Conservation (phyloP, 2,888 invertebrate species). For the Epiblema foenella region DNA sequence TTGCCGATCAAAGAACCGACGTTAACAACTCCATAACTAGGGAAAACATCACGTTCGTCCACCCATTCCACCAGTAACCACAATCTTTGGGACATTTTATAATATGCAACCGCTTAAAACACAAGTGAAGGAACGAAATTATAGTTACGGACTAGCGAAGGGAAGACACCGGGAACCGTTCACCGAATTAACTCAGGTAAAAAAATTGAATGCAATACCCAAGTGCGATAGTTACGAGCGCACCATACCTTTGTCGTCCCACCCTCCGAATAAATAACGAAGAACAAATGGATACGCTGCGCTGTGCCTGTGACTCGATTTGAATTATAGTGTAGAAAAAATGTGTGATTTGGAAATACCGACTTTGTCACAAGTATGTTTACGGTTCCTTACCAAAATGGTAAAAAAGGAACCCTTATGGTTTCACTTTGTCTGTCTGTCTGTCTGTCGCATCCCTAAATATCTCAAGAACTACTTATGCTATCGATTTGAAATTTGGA, state of each 20-base stretch:
- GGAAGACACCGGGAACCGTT: constrained; percentile 9
- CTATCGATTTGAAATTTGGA: too few relatives aligned
- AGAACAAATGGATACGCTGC: constrained; percentile 4
- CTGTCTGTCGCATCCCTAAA: too few relatives aligned
- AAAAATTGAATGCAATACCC: constrained; percentile 36
- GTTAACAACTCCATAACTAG: constrained; percentile 63
- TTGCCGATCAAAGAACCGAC: constrained; percentile 53
- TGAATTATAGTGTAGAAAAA: not conserved
- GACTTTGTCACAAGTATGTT: too few relatives aligned
- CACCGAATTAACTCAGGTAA: constrained; percentile 26
- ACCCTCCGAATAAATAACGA: constrained; percentile 18
- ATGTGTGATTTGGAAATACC: not conserved
- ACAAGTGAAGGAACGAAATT: constrained; percentile 13
- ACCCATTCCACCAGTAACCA: constrained; percentile 74
- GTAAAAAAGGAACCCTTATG: too few relatives aligned
- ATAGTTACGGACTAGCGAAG: constrained; percentile 18
- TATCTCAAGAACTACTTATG: too few relatives aligned
- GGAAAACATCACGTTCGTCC: constrained; percentile 59
- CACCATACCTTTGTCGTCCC: constrained; percentile 16
- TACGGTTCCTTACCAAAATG: too few relatives aligned
- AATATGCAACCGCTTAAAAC: constrained; percentile 39
- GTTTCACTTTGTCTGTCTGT: too few relatives aligned
- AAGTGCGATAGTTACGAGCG: constrained; percentile 20
- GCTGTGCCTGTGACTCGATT: constrained; percentile 1
- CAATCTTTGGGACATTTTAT: constrained; percentile 58